phyloP scores from a whole-genome alignment of 2,888 invertebrate species.

The Dysmachus trigonus region DNA sequence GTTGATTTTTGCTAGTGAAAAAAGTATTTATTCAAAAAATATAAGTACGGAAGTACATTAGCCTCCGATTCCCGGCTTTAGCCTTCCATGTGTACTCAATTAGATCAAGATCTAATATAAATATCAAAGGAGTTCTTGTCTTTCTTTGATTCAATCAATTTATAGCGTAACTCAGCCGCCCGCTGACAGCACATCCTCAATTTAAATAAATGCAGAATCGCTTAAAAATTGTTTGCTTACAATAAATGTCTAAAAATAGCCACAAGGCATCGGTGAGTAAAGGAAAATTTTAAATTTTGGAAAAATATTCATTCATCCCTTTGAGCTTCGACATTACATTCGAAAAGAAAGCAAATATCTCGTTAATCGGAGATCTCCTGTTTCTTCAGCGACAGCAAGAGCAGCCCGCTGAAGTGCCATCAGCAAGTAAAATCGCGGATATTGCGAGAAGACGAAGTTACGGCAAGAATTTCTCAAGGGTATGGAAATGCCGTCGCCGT shows the following conservation, averaged over 20 bases:
- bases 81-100: background rate
- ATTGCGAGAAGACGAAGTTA: background rate
- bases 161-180: background rate
- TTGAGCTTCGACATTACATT: background rate
- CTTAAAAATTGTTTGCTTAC: background rate
- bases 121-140: background rate
- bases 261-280: background rate
- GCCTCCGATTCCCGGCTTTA: background rate
- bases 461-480: background rate
- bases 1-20: too few species aligned
- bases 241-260: background rate
- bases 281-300: background rate
- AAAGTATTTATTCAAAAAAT: background rate
- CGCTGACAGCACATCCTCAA: background rate
- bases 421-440: background rate
- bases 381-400: background rate
- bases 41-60: background rate
- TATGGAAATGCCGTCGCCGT: background rate
- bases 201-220: background rate
- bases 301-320: background rate
- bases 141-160: background rate
- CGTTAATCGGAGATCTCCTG: background rate
- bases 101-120: background rate
- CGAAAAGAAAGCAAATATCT: background rate
- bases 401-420: background rate